phyloP scores from a whole-genome alignment of 2,888 invertebrate genomes.

The Leptogaster cylindrica region DNA sequence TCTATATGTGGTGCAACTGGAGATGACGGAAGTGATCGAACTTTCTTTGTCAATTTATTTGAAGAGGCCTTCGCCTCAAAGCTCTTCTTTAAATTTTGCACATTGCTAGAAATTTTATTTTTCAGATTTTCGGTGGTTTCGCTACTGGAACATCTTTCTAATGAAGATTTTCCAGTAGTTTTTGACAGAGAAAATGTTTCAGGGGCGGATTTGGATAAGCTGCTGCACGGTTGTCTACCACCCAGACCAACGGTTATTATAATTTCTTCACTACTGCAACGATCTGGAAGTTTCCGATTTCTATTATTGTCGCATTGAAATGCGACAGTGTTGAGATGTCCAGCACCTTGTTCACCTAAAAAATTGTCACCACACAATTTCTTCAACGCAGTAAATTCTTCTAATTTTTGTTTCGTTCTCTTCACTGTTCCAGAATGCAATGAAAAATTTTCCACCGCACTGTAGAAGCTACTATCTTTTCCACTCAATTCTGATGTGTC shows the following conservation, averaged over 20 bases:
- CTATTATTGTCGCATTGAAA: constrained; percentile 31
- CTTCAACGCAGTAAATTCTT: constrained; percentile 63
- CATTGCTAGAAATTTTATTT: constrained; percentile 71
- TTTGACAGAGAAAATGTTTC: constrained; percentile 56
- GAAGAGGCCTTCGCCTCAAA: constrained; percentile 76
- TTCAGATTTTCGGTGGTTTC: constrained; percentile 53
- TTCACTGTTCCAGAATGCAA: constrained; percentile 69
- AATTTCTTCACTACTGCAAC: constrained; percentile 61
- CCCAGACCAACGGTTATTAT: constrained; percentile 44
- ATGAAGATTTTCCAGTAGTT: constrained; percentile 2
- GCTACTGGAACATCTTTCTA: constrained; percentile 50
- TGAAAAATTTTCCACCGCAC: background rate
- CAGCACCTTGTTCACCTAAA: constrained; percentile 42
- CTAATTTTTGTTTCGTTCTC: constrained; percentile 72
- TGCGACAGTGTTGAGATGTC: constrained; percentile 23
- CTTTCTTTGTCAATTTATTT: constrained; percentile 51
- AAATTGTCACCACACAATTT: constrained; percentile 56
- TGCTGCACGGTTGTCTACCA: constrained; percentile 59
- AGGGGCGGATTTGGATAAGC: constrained; percentile 70
- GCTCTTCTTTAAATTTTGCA: constrained; percentile 84
- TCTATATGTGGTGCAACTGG: constrained; percentile 67
- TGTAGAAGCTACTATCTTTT: background rate
- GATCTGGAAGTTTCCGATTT: constrained; percentile 54
- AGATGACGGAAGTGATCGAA: constrained; percentile 67
- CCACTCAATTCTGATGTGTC: constrained; percentile 48